Evolutionary conservation across 92 coral and sea anemone species (phyloP).

Genomic region (Zoanthus solanderi): DNA sequence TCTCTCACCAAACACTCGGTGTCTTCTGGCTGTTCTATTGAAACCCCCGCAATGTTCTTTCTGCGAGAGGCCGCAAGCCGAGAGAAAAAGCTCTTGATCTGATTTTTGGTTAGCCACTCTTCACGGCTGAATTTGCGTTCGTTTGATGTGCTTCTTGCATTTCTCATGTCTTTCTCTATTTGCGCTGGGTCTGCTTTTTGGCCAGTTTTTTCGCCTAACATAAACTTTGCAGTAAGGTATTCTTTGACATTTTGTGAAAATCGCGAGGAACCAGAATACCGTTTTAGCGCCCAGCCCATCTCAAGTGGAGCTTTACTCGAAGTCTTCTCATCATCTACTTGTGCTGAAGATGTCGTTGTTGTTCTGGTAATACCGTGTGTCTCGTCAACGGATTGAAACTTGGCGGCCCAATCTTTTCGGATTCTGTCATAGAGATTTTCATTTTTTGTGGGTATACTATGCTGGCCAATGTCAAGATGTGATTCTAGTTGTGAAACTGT

Average conservation of each 20-base stretch:
- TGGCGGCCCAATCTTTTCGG: slow-evolving; percentile 62
- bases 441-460: slow-evolving; percentile 6
- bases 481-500: slow-evolving; percentile 55
- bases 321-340: slow-evolving; percentile 9
- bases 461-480: slow-evolving; percentile 56
- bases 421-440: slow-evolving; percentile 57
- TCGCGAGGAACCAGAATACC: slow-evolving; percentile 41
- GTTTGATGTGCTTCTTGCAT: slow-evolving; percentile 58
- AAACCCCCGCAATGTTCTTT: slow-evolving; percentile 63
- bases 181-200: slow-evolving; percentile 59
- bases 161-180: slow-evolving; percentile 71
- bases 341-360: slow-evolving; percentile 17
- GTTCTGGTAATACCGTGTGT: neutral
- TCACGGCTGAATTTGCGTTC: slow-evolving; percentile 61
- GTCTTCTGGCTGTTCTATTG: slow-evolving; percentile 71
- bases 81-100: slow-evolving; percentile 69
- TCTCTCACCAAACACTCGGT: slow-evolving; percentile 65
- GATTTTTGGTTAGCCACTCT: slow-evolving; percentile 70
- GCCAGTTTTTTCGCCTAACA: slow-evolving; percentile 46
- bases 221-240: slow-evolving; percentile 53
- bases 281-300: slow-evolving; percentile 53
- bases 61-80: slow-evolving; percentile 67
- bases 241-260: slow-evolving; percentile 49
- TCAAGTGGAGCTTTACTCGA: slow-evolving; percentile 31
- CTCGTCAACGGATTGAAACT: slow-evolving; percentile 52